These are phyloP conservation scores for Drosophila koepferae DNA, from an alignment of 2,888 invertebrate species.

Conservation along the genomic window DNA sequence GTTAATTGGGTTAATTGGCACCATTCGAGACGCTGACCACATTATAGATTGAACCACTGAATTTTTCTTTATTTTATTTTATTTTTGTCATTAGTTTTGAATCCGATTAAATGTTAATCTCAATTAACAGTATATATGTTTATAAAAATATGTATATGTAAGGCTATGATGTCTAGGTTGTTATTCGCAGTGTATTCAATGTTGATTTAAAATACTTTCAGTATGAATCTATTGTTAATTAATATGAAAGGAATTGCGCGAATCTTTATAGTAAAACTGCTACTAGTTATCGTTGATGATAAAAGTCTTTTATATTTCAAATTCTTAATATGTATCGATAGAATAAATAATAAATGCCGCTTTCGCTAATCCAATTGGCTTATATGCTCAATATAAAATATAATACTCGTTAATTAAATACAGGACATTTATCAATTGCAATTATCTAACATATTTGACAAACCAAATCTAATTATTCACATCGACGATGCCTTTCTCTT, in stretches of 20 bases:
- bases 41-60: conserved; percentile 4
- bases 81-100: conserved; percentile 21
- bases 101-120: conserved; percentile 5
- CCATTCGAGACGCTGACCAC: conserved; percentile 23
- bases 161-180: background rate
- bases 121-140: conserved; percentile 11
- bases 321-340: background rate
- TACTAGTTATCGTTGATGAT: background rate
- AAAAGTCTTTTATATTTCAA: background rate
- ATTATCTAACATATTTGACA: conserved; percentile 29
- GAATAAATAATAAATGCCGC: background rate
- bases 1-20: conserved; percentile 74
- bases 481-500: conserved; percentile 44
- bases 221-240: background rate
- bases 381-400: background rate
- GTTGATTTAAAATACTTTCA: background rate
- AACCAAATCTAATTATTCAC: conserved; percentile 40
- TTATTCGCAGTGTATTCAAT: background rate
- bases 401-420: conserved; percentile 9
- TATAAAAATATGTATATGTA: background rate
- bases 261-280: background rate
- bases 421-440: conserved; percentile 37
- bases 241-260: background rate
- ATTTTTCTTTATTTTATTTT: background rate
- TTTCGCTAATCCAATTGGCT: background rate